These are phyloP conservation scores for Mizuhopecten yessoensis DNA, from an alignment of 1,140 invertebrate genomes.

Conservation along the genomic window DNA sequence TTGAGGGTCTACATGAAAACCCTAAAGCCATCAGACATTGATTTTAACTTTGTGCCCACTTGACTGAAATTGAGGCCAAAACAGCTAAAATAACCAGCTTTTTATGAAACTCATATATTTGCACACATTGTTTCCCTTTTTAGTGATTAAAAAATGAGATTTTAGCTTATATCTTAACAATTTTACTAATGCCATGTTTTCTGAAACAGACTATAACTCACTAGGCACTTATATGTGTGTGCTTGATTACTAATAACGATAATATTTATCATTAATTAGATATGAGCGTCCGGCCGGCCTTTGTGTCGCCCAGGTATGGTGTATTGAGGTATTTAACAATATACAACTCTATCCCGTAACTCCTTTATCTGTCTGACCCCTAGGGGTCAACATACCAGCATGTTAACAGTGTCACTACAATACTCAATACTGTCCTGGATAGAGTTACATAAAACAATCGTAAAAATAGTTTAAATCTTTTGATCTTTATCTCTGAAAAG, in stretches of 20 bases:
- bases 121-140: background rate
- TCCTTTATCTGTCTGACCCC: slow-evolving; percentile 18
- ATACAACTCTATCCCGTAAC: background rate
- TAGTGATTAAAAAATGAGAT: background rate
- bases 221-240: background rate
- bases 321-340: background rate
- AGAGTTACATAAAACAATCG: background rate
- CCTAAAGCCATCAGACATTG: background rate
- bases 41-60: background rate
- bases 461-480: background rate
- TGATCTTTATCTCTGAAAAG: background rate
- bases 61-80: background rate
- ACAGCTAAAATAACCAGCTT: background rate
- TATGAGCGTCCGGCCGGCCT: background rate
- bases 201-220: slow-evolving; percentile 27
- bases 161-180: background rate
- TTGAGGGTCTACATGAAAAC: slow-evolving; percentile 30
- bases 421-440: background rate
- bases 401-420: background rate
- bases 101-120: background rate
- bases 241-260: slow-evolving; percentile 24
- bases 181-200: slow-evolving; percentile 6
- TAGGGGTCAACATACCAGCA: background rate
- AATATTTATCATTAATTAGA: slow-evolving; percentile 40
- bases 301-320: slow-evolving; percentile 27